phyloP scores from a whole-genome alignment of 2,797 vertebrate species.

The Masticophis lateralis region DNA sequence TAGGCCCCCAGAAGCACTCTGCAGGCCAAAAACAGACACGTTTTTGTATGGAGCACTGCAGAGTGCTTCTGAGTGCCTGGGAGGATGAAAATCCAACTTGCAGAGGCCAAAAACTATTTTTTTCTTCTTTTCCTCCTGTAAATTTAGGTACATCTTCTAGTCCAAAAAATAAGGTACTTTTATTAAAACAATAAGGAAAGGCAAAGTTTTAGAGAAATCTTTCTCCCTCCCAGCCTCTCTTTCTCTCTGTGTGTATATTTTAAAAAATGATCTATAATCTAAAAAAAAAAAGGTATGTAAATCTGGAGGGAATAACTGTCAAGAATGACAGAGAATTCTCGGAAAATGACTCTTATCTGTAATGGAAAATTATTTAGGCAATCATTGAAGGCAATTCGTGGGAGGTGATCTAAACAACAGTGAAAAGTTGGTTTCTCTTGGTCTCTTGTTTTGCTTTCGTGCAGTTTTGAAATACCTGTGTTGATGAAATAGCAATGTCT shows the following conservation, averaged over 20 bases:
- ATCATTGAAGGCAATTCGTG: conserved; percentile 38
- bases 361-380: conserved; percentile 55
- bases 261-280: conserved; percentile 34
- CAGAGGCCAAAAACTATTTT: no score
- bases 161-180: neutral
- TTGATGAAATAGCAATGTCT: neutral
- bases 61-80: no score
- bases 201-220: conserved; percentile 53
- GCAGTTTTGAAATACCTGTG: conserved; percentile 6
- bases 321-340: conserved; percentile 45
- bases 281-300: conserved; percentile 60
- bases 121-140: no score
- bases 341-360: conserved; percentile 46
- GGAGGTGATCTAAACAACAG: conserved; percentile 41
- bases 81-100: no score
- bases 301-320: conserved; percentile 53
- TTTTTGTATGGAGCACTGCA: no score
- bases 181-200: conserved; percentile 46
- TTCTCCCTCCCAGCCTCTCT: neutral
- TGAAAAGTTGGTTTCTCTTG: conserved; percentile 23
- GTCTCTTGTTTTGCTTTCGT: neutral
- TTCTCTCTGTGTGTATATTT: neutral
- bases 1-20: no score
- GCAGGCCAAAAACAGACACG: no score
- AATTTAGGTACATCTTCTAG: no score